Conservation (phyloP, 2,113 vertebrate species). For the Prolemur simus region DNA sequence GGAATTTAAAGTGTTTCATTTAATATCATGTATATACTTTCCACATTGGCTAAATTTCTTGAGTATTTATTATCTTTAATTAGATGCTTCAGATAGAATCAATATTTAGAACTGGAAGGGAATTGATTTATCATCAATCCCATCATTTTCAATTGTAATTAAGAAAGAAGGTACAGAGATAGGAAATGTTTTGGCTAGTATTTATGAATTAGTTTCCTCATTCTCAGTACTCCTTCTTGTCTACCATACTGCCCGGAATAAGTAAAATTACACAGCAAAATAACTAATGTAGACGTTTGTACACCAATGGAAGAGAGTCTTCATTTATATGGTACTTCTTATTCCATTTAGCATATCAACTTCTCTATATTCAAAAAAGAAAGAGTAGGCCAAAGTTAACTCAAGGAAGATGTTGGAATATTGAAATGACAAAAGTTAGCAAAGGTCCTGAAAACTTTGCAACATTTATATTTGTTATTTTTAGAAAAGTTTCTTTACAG, state of each 20-base stretch:
- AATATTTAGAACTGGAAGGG: not conserved
- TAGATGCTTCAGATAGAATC: not conserved
- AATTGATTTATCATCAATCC: not conserved
- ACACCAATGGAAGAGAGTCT: not conserved
- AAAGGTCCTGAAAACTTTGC: not conserved
- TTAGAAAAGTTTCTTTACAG: not conserved
- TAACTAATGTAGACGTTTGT: not conserved
- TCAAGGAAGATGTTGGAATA: conserved; percentile 20
- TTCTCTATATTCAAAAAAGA: not conserved
- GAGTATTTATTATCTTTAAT: not conserved
- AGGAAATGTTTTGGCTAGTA: not conserved
- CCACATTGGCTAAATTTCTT: not conserved
- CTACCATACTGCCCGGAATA: not conserved
- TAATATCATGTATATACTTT: not conserved
- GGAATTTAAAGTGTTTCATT: not conserved
- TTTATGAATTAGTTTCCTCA: not conserved
- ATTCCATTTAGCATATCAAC: not conserved
- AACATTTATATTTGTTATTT: conserved; percentile 34
- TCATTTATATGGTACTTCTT: not conserved
- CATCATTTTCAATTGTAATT: not conserved
- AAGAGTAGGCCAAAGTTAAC: not conserved
- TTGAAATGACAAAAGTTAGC: not conserved
- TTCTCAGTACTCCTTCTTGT: not conserved
- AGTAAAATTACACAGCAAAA: not conserved
- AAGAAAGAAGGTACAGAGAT: not conserved